phyloP scores from a whole-genome alignment of 1,140 invertebrate genomes.

The Steinernema feltiae region DNA sequence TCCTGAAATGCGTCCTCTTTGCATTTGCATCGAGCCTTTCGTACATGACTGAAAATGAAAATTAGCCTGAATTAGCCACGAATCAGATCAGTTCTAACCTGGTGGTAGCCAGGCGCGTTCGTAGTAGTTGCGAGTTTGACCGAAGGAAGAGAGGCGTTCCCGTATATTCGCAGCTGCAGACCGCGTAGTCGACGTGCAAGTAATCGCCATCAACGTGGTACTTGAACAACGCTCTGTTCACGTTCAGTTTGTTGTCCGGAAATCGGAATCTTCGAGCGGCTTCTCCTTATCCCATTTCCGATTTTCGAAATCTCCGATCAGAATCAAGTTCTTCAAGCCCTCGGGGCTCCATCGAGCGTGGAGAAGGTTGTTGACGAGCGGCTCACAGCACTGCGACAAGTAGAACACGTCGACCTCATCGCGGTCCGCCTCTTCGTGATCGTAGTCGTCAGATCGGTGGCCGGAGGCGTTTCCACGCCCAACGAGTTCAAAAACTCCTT shows the following conservation, averaged over 20 bases:
- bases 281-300: not conserved
- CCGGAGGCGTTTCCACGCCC: not conserved
- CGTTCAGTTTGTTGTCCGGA: not conserved
- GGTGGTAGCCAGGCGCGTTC: not conserved
- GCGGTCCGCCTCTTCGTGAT: not conserved
- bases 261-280: not conserved
- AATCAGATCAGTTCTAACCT: not conserved
- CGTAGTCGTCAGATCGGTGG: not conserved
- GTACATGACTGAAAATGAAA: not conserved
- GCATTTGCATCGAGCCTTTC: not conserved
- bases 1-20: not conserved
- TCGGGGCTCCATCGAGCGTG: not conserved
- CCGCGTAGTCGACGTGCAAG: not conserved
- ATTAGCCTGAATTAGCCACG: not conserved
- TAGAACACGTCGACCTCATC: not conserved
- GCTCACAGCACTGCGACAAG: not conserved
- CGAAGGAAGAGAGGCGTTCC: not conserved
- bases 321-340: not conserved
- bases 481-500: not conserved
- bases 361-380: not conserved
- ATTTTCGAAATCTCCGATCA: not conserved
- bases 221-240: not conserved
- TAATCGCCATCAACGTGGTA: not conserved
- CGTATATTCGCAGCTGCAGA: not conserved
- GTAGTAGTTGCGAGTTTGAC: not conserved